Conservation (phyloP, 2,888 invertebrate genomes). For the Trachelus troglodyta region DNA sequence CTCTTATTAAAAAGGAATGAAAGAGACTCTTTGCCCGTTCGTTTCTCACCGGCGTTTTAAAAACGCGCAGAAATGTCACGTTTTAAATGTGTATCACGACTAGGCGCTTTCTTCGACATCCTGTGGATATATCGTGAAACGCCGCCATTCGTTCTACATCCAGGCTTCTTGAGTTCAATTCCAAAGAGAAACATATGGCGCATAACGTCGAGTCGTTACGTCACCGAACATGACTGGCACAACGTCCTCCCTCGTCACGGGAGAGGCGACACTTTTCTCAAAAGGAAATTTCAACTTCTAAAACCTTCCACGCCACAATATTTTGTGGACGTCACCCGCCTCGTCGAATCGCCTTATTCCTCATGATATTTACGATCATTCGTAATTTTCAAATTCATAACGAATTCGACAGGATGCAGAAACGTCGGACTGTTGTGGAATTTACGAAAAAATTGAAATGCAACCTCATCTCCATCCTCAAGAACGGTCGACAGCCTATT, state of each 20-base stretch:
- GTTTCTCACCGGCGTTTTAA: slow-evolving; percentile 28
- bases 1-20: slow-evolving; percentile 51
- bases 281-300: no score
- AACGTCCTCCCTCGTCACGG: slow-evolving; percentile 5
- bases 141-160: no score
- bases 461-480: not conserved
- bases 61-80: no score
- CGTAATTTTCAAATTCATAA: no score
- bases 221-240: slow-evolving; percentile 16
- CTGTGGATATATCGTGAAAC: no score
- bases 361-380: no score
- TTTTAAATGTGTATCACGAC: no score
- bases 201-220: not conserved
- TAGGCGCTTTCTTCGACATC: no score
- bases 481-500: not conserved
- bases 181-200: slow-evolving; percentile 3
- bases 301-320: no score
- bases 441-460: not conserved
- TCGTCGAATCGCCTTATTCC: no score
- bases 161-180: no score
- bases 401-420: not conserved
- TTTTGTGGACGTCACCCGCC: no score
- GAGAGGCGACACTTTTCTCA: slow-evolving; percentile 18
- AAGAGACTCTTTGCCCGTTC: slow-evolving; percentile 33
- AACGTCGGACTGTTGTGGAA: not conserved